These are phyloP conservation scores for Oreochromis mossambicus DNA, from an alignment of 2,797 vertebrate genomes.

Conservation along the genomic window DNA sequence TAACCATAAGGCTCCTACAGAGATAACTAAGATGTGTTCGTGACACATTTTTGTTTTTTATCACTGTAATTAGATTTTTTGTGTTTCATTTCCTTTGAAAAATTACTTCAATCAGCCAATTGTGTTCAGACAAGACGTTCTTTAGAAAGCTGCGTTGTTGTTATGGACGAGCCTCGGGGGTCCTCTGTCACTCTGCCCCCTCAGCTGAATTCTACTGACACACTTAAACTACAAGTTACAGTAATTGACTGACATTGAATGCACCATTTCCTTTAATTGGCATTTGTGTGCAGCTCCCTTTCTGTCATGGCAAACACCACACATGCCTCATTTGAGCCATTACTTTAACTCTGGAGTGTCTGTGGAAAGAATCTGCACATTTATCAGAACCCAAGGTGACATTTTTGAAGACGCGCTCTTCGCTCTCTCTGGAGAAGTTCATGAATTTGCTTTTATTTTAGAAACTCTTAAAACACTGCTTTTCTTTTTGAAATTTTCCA, in stretches of 20 bases:
- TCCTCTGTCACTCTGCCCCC: neutral
- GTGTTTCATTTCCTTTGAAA: neutral
- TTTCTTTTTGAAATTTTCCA: neutral
- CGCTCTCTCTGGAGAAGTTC: neutral
- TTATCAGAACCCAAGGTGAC: neutral
- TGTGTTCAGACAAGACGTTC: neutral
- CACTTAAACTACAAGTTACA: neutral
- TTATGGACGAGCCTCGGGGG: neutral
- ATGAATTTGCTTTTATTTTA: neutral
- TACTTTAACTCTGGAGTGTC: neutral
- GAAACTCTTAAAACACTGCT: neutral
- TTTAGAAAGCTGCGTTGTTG: neutral
- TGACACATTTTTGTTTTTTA: neutral
- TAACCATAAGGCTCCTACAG: neutral
- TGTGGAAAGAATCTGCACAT: neutral
- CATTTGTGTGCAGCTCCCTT: neutral
- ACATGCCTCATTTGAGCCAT: neutral
- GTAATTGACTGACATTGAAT: neutral
- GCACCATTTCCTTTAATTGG: neutral
- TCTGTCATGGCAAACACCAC: neutral
- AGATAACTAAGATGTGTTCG: accelerated
- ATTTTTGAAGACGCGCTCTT: neutral
- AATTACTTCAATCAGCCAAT: neutral
- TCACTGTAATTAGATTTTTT: accelerated
- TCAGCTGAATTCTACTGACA: accelerated